Base-by-base conservation (phyloP, 2,888 invertebrate genomes). In the Iphiclides podalirius region DNA sequence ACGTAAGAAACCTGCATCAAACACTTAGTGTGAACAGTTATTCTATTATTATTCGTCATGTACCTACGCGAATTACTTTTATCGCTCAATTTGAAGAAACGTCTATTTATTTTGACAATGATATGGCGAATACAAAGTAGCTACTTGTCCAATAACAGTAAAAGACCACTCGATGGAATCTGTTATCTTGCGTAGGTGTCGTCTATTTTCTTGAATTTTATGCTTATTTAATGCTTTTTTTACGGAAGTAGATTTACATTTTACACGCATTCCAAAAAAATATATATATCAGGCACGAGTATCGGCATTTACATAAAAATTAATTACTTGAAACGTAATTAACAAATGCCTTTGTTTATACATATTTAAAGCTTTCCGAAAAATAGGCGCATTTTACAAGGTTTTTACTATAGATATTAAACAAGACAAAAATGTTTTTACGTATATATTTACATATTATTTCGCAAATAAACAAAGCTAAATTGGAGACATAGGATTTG, bases 401-500 rank as follows among this genome's bases (percentile, higher is more conserved):
- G 14, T n/a, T 17, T 16, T 16, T n/a, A n/a, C n/a, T n/a, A n/a
- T n/a, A n/a, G n/a, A n/a, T n/a, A n/a, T n/a, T n/a, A 36, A 36
- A 31, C 11, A 31, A n/a, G 6, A 11, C 1, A 3, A 11, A 31
- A 31, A n/a, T n/a, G 16, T 16, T 16, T 12, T 28, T 8, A 44
- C 11, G 13, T 38, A 17, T 40, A 47, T 11, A 40, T 39, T 15
- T 34, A 33, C 33, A 34, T 33, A 41, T 47, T 23, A 39, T 31
- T 23, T 44, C 13, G 36, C 40, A 45, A 44, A 39, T 13, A 45
- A 45, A 39, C 17, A 34, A 44, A 42, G 23, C 13, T 43, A 38
- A 26, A 26, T 17, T 37, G 17, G 4, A 23, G 1, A 34, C 17
- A 20, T 42, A 20, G 20, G 9, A 34, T 26, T 33, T 38, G 16